Evolutionary conservation across 2,888 invertebrate species (phyloP).

Genomic region (Dasypogon diadema): DNA sequence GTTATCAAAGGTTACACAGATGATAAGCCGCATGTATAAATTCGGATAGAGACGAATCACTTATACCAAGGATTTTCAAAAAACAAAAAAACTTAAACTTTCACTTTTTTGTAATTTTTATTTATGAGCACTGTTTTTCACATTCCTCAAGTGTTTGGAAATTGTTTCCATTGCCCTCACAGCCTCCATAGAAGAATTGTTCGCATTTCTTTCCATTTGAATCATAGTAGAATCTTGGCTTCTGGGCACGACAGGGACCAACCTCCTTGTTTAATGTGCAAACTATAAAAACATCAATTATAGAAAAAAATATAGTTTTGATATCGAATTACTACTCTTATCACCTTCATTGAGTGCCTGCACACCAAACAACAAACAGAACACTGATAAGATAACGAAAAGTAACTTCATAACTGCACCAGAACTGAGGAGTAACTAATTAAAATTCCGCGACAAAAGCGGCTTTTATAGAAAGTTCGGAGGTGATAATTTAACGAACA

Average conservation of each 20-base stretch:
- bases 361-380: neutral
- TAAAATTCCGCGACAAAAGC: too few species aligned
- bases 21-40: too few species aligned
- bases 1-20: too few species aligned
- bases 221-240: slow-evolving; percentile 57
- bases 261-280: slow-evolving; percentile 58
- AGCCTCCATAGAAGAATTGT: slow-evolving; percentile 60
- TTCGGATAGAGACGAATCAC: too few species aligned
- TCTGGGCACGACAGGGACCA: slow-evolving; percentile 59
- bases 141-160: slow-evolving; percentile 58
- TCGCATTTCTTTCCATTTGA: slow-evolving; percentile 58
- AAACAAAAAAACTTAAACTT: too few species aligned
- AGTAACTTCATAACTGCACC: neutral
- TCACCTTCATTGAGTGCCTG: neutral
- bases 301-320: neutral
- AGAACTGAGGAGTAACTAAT: too few species aligned
- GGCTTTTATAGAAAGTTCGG: too few species aligned
- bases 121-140: too few species aligned
- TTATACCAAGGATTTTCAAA: too few species aligned
- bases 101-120: too few species aligned
- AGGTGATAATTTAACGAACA: too few species aligned
- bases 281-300: too few species aligned
- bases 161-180: slow-evolving; percentile 60
- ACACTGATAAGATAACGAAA: neutral
- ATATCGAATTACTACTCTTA: neutral